Evolutionary conservation across 2,888 invertebrate species (phyloP).

Genomic region (Lepidocyrtoides sp.): DNA sequence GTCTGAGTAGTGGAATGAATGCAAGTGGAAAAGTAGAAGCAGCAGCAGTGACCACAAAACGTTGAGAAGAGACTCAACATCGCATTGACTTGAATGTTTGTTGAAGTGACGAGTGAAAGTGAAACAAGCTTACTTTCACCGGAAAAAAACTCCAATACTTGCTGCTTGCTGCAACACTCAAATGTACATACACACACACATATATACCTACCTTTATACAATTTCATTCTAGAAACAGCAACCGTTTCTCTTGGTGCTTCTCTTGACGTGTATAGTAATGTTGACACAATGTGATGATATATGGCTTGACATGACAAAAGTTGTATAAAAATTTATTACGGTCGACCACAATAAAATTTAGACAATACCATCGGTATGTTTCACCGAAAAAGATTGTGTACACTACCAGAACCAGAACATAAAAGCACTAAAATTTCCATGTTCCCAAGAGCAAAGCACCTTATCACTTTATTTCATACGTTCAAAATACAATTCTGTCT

Average conservation of each 20-base stretch:
- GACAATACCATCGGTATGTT: neutral
- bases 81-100: neutral
- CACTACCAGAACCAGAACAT: too few relatives aligned
- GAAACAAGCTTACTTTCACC: neutral
- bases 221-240: neutral
- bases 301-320: slow-evolving; percentile 3
- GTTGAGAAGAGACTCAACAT: neutral
- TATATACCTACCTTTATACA: too few relatives aligned
- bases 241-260: too few relatives aligned
- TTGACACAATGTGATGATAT: neutral
- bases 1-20: neutral
- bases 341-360: neutral
- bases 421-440: neutral
- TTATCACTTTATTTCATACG: neutral
- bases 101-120: neutral
- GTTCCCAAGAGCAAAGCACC: neutral
- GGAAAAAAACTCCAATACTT: too few relatives aligned
- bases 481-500: too few relatives aligned
- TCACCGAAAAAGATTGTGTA: neutral
- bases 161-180: too few relatives aligned
- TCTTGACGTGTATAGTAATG: neutral
- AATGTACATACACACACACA: too few relatives aligned
- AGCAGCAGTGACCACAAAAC: neutral
- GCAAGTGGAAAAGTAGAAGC: neutral
- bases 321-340: neutral